Conservation (phyloP, 2,797 vertebrate species). For the Alosa sapidissima region DNA sequence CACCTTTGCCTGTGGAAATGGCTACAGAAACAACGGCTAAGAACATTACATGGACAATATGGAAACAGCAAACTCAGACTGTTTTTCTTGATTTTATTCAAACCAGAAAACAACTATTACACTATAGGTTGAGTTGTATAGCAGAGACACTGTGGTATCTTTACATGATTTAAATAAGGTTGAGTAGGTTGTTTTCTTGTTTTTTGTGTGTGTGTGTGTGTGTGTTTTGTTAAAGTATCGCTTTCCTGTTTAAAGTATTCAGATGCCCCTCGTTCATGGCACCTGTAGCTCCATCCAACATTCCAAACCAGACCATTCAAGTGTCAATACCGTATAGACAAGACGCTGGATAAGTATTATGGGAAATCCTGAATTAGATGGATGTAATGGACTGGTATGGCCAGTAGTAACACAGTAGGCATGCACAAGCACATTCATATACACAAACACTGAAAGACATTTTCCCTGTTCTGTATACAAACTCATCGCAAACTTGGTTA, state of each 20-base stretch:
- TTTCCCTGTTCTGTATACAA: background rate
- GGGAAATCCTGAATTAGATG: background rate
- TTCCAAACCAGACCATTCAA: background rate
- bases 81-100: background rate
- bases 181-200: background rate
- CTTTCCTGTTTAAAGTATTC: background rate
- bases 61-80: background rate
- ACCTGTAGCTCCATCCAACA: background rate
- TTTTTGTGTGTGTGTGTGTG: background rate
- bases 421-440: background rate
- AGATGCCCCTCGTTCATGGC: background rate
- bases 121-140: background rate
- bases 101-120: slow-evolving; percentile 1
- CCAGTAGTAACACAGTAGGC: background rate
- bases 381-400: background rate
- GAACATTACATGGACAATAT: background rate
- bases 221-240: background rate
- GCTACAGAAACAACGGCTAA: background rate
- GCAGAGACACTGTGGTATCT: slow-evolving; percentile 13
- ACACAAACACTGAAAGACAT: background rate
- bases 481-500: background rate
- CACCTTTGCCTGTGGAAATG: background rate
- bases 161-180: background rate
- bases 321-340: background rate
- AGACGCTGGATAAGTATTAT: background rate